Evolutionary conservation across 1,140 invertebrate genomes (phyloP).

Genomic region (Elymnias hypermnestra): DNA sequence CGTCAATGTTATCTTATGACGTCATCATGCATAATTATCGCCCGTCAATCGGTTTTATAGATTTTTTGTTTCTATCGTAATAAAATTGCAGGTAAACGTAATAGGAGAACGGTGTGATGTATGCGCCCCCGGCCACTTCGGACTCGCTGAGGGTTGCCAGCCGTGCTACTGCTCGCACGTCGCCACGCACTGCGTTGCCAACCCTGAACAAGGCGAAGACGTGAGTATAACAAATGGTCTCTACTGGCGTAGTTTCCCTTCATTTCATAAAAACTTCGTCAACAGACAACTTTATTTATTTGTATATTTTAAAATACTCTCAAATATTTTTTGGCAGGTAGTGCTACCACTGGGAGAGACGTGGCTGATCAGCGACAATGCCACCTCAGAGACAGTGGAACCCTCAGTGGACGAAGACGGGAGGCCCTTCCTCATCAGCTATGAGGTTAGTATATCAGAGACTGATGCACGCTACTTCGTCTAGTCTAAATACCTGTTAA

Average conservation of each 20-base stretch:
- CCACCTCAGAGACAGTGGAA: conserved; percentile 39
- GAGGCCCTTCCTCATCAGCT: conserved; percentile 53
- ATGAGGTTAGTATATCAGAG: conserved; percentile 49
- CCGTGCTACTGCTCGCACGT: conserved; percentile 96
- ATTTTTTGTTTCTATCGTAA: not conserved
- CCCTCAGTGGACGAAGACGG: conserved; percentile 50
- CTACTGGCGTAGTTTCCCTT: too few relatives aligned
- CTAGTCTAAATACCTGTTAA: too few relatives aligned
- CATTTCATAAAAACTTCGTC: too few relatives aligned
- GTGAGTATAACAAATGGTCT: too few relatives aligned
- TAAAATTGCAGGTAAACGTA: conserved; percentile 79
- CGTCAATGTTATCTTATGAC: too few relatives aligned
- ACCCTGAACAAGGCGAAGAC: too few relatives aligned
- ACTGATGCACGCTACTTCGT: too few relatives aligned
- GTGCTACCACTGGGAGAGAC: conserved; percentile 48
- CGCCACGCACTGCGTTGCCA: conserved; percentile 80
- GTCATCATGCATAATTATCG: too few relatives aligned
- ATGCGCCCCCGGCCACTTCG: conserved; percentile 91
- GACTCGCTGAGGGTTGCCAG: conserved; percentile 89
- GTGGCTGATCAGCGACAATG: conserved; percentile 47
- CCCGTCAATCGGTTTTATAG: not conserved
- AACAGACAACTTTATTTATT: too few relatives aligned
- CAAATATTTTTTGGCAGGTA: conserved; percentile 47
- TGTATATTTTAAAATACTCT: too few relatives aligned
- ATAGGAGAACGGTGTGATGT: conserved; percentile 86